Evolutionary conservation across 2,888 invertebrate species (phyloP), one percentile per base, ranked within the genome.

Genomic region (Drosophila subsilvestris): DNA sequence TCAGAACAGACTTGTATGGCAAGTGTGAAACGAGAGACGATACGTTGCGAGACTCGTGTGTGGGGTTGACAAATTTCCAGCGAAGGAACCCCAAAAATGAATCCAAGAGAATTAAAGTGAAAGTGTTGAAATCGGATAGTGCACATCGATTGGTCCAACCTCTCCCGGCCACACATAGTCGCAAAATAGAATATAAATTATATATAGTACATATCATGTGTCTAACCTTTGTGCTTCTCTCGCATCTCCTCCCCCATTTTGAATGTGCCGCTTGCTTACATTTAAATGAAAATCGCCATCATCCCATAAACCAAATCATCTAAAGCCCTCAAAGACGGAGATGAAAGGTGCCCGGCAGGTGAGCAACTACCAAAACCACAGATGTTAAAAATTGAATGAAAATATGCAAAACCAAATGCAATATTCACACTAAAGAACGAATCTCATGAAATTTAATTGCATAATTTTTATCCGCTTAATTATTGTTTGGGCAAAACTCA

Each of bases 331-430:
- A 93, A 94, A 93, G 94, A 95, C 90, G 95, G 95, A 90, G 94
- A 95, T 92, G 94, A 94, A 91, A 92, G 95, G 92, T 93, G 94
- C 90, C 94, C 94, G 88, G 94, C 95, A 95, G 95, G 95, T 95
- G 94, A 91, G 91, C 83, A 90, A 86, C 74, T 76, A 77, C 78
- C 63, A 82, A 77, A 80, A 85, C 57, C 73, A 74, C 76, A 74
- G 25, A 69, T 32, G 32, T 32, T 32, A 62, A 51, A 76, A 74
- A 47, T 27, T 61, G 25, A 51, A 58, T 51, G 42, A 61, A 57
- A 66, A 63, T 47, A 65, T 27, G 37, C 51, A 49, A 50, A 54
- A 67, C 27, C 59, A 47, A 48, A 50, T 61, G 44, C 42, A 55
- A 47, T 58, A 61, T 62, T 44, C 47, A 37, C 25, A 60, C 60